Base-by-base conservation (phyloP, 2,888 invertebrate genomes). In the Nemapogon koenigi region DNA sequence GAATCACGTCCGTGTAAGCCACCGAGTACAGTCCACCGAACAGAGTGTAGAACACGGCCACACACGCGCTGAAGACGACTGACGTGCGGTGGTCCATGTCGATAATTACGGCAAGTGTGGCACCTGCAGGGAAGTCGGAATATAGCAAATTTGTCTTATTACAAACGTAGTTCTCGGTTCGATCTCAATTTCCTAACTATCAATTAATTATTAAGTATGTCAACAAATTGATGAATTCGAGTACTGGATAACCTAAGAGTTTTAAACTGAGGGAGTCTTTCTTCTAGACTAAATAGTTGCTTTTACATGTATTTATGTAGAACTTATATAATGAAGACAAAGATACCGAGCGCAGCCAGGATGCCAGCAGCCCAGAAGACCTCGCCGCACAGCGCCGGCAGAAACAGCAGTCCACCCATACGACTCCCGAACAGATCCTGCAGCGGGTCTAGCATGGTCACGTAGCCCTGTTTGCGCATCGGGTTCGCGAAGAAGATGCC, bases 351-450 rank as follows among this genome's bases (percentile, higher is more conserved):
- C 4, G 98, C 98, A 0, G 97, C 95, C 38, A 98, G 81, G 51
- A 98, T 97, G 38, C 97, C 97, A 1, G 97, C 98, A 0, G 97
- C 97, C 98, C 98, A 98, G 80, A 99, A 98, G 3, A 97, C 94
- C 76, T 98, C 98, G 4, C 98, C 98, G 55, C 96, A 92, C 2
- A 99, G 86, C 0, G 98, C 97, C 2, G 98, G 98, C 51, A 98
- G 79, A 71, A 97, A 98, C 48, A 98, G 83, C 45, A 98, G 79
- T 1, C 97, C 97, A 16, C 98, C 98, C 94, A 98, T 97, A 47
- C 97, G 85, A 67, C 94, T 93, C 15, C 98, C 98, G 66, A 97
- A 97, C 41, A 90, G 89, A 64, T 94, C 94, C 79, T 98, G 97
- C 54, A 98, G 88, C 2, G 98, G 98, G 73, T 98, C 98, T 75